These are phyloP conservation scores for Rhea americana DNA, from an alignment of 2,113 vertebrate genomes.

Conservation along the genomic window DNA sequence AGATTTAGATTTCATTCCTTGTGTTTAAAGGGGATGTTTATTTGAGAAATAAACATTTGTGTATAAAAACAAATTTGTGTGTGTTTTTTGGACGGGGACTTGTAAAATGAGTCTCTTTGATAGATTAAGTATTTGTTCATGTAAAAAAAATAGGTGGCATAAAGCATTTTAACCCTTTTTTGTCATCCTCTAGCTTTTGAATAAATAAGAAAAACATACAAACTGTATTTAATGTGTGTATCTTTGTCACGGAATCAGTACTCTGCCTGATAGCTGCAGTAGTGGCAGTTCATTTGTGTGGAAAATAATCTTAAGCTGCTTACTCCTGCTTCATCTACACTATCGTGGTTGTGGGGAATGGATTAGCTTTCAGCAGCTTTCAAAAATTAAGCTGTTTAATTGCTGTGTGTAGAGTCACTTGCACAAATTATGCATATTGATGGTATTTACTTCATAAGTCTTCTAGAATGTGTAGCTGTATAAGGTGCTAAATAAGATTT, in stretches of 20 bases:
- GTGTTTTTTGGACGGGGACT: slow-evolving; percentile 75
- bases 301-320: not conserved
- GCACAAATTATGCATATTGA: not conserved
- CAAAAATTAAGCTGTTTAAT: not conserved
- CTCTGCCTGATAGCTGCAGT: not conserved
- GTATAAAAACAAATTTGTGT: slow-evolving; percentile 87
- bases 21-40: slow-evolving; percentile 90
- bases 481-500: not conserved
- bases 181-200: slow-evolving; percentile 75
- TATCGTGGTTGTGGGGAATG: not conserved
- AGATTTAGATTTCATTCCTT: slow-evolving; percentile 84
- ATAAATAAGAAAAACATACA: slow-evolving; percentile 70
- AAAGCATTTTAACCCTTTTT: slow-evolving; percentile 68
- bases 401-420: not conserved
- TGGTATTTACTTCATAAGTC: not conserved
- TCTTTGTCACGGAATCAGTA: slow-evolving; percentile 28
- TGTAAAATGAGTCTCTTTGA: slow-evolving; percentile 64
- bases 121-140: slow-evolving; percentile 65
- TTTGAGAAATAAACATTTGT: slow-evolving; percentile 98
- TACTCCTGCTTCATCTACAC: not conserved
- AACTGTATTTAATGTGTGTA: slow-evolving; percentile 56
- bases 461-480: not conserved
- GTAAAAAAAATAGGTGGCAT: slow-evolving; percentile 68
- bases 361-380: not conserved
- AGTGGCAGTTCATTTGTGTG: not conserved